These are phyloP conservation scores for Noctua janthe DNA, from an alignment of 2,888 invertebrate species.

Conservation along the genomic window DNA sequence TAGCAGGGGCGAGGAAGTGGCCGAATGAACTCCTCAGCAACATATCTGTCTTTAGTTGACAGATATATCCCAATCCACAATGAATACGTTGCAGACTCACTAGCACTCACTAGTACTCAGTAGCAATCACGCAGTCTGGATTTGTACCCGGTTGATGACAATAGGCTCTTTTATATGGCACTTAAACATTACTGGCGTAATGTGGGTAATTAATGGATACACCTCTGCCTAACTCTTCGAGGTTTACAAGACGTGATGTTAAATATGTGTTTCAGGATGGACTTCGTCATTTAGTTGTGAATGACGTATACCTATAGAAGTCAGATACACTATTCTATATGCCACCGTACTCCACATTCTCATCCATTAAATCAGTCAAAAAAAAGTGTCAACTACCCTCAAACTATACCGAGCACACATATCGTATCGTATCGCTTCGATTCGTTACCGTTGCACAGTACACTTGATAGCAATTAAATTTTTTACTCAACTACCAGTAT, in stretches of 20 bases:
- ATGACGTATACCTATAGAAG: not conserved
- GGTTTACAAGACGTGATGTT: no score
- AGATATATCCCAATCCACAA: not conserved
- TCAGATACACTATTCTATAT: not conserved
- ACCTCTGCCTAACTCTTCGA: no score
- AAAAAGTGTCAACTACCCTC: constrained; percentile 40
- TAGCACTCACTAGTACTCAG: no score
- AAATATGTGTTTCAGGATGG: not conserved
- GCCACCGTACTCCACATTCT: not conserved
- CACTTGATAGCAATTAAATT: constrained; percentile 68
- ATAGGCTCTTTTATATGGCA: no score
- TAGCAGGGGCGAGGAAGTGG: not conserved
- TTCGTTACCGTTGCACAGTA: constrained; percentile 53
- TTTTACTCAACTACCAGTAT: constrained; percentile 55
- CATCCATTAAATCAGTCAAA: constrained; percentile 20
- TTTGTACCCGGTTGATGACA: no score
- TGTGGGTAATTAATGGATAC: no score
- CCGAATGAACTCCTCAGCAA: not conserved
- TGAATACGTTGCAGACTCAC: not conserved
- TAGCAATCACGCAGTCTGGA: no score
- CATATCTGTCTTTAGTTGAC: not conserved
- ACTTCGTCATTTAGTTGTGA: not conserved
- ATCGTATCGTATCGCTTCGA: constrained; percentile 27
- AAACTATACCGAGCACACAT: constrained; percentile 6
- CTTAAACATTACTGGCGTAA: no score